Percentiles rank a stretch among this genome's conserved stretches.
Conservation (phyloP, 2,797 vertebrate species). For the Sebastes nivosus region DNA sequence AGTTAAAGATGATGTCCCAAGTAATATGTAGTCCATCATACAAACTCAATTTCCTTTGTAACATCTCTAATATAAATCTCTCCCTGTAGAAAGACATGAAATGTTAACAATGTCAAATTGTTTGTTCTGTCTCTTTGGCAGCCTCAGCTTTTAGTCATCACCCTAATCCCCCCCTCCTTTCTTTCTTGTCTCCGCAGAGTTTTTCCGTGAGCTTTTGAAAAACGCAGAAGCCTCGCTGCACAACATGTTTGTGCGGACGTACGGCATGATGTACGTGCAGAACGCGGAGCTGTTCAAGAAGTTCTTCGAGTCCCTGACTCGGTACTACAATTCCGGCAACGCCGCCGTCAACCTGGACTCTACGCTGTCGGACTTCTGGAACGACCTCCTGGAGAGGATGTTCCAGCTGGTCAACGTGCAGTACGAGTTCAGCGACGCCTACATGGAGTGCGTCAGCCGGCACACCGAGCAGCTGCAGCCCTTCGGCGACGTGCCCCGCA, state of each 20-base stretch:
- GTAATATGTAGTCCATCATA: neutral
- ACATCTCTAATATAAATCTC: neutral
- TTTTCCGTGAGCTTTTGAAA: constrained; percentile 94
- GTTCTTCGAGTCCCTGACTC: constrained; percentile 90
- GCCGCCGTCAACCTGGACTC: constrained; percentile 89
- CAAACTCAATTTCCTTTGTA: constrained; percentile 15
- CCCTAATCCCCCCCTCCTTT: neutral
- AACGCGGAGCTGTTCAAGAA: constrained; percentile 95
- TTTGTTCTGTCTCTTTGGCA: constrained; percentile 17
- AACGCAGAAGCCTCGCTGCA: constrained; percentile 93
- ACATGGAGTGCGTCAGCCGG: constrained; percentile 95
- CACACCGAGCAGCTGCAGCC: constrained; percentile 95
- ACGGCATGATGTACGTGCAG: constrained; percentile 94
- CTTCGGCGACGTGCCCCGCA: constrained; percentile 94
- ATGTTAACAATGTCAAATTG: constrained; percentile 25
- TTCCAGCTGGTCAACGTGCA: constrained; percentile 95
- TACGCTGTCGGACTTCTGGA: constrained; percentile 97
- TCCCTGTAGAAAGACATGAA: neutral
- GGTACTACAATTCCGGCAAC: constrained; percentile 87
- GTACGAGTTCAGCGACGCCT: constrained; percentile 92
- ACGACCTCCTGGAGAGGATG: constrained; percentile 94
- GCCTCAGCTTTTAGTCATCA: neutral
- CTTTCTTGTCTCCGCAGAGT: constrained; percentile 80
- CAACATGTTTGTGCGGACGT: constrained; percentile 95
- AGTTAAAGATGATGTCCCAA: neutral